phyloP scores from a whole-genome alignment of 2,113 vertebrate genomes.

The Platysteira castanea region DNA sequence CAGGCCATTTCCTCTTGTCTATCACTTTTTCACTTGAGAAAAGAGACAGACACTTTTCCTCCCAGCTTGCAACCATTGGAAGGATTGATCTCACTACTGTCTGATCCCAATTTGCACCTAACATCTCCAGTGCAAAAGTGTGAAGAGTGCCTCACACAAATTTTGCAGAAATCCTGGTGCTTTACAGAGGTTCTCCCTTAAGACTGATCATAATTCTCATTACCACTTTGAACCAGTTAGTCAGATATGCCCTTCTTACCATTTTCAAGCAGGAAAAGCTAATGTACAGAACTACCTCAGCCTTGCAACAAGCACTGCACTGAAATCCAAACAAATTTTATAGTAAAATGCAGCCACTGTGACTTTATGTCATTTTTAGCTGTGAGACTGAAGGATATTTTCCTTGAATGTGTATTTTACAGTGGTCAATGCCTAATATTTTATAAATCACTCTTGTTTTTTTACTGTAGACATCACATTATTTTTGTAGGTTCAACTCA shows the following conservation, averaged over 20 bases:
- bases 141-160: neutral
- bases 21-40: neutral
- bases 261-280: neutral
- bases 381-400: neutral
- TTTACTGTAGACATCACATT: neutral
- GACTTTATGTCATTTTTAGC: neutral
- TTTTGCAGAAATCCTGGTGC: neutral
- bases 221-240: neutral
- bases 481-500: neutral
- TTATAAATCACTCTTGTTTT: neutral
- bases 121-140: neutral
- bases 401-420: neutral
- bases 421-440: neutral
- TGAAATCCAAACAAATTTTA: neutral
- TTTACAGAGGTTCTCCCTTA: neutral
- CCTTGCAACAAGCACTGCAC: neutral
- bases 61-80: neutral
- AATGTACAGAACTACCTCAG: neutral
- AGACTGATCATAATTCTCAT: neutral
- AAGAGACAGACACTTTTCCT: neutral
- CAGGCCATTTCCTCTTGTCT: neutral
- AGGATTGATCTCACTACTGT: neutral
- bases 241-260: neutral
- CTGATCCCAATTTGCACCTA: neutral
- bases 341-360: neutral